Conservation (phyloP, 2,797 vertebrate species). For the Paedocypris micromegethes region DNA sequence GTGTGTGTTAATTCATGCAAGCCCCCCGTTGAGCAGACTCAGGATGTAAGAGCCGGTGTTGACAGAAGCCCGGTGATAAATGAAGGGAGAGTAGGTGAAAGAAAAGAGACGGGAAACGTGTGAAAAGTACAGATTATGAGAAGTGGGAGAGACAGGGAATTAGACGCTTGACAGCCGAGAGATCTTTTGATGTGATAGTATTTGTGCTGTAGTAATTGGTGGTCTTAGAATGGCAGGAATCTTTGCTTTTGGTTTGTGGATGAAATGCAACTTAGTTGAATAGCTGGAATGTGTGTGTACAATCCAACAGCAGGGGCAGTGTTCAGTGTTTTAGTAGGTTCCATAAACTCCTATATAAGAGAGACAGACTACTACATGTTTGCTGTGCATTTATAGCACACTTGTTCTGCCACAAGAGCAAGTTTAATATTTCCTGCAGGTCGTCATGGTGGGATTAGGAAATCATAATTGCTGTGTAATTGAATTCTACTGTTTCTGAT, state of each 20-base stretch:
- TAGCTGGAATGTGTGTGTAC: no score
- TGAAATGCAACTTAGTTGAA: background rate
- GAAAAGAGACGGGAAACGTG: conserved; percentile 31
- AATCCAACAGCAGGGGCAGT: no score
- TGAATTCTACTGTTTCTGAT: no score
- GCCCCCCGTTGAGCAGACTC: conserved; percentile 6
- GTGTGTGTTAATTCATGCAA: conserved; percentile 34
- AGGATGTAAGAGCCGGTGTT: conserved; percentile 19
- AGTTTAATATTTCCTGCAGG: no score
- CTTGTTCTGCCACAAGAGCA: no score
- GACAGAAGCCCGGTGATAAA: conserved; percentile 30
- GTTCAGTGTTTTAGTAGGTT: no score
- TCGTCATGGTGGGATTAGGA: no score
- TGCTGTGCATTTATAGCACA: no score
- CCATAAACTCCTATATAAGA: no score
- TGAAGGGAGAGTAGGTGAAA: conserved; percentile 23
- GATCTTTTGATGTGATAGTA: conserved; percentile 13
- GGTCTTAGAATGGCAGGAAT: background rate
- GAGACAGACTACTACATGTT: no score
- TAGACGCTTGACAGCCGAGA: conserved; percentile 24
- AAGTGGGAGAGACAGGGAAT: conserved; percentile 39
- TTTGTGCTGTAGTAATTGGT: background rate
- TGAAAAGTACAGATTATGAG: conserved; percentile 32
- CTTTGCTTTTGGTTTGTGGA: conserved; percentile 1
- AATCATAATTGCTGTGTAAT: no score